phyloP scores from a whole-genome alignment of 2,797 vertebrate species.

The Podarcis lilfordi region DNA sequence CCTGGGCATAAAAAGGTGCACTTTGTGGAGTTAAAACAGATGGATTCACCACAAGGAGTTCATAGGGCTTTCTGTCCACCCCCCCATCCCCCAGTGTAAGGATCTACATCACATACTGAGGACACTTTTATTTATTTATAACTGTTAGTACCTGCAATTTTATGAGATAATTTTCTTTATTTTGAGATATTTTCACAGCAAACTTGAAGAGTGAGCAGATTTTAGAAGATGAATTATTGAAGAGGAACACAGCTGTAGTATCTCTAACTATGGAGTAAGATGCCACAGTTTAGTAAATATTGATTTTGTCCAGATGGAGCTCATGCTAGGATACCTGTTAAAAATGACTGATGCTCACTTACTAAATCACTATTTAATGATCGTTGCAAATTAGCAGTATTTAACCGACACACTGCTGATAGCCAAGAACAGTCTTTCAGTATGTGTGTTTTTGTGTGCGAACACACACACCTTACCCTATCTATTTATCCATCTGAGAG shows the following conservation, averaged over 20 bases:
- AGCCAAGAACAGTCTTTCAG: not conserved
- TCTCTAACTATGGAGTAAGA: conserved; percentile 15
- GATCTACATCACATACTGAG: conserved; percentile 3
- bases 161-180: not conserved
- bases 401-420: not conserved
- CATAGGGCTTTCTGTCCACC: not conserved
- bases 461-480: not conserved
- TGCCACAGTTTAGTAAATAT: not conserved
- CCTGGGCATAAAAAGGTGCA: conserved; percentile 5
- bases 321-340: not conserved
- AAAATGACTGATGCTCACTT: conserved; percentile 22
- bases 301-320: conserved; percentile 26
- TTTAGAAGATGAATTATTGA: conserved; percentile 33
- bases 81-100: not conserved
- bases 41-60: conserved; percentile 20
- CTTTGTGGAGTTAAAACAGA: conserved; percentile 25
- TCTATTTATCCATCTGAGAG: too few species aligned
- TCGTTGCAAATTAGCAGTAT: conserved; percentile 6
- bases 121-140: not conserved
- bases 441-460: not conserved
- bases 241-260: conserved; percentile 23
- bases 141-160: not conserved
- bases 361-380: conserved; percentile 29
- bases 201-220: conserved; percentile 5
- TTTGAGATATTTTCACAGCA: not conserved